These are phyloP conservation scores for Vipera ursinii DNA, from an alignment of 2,797 vertebrate genomes.

Conservation along the genomic window DNA sequence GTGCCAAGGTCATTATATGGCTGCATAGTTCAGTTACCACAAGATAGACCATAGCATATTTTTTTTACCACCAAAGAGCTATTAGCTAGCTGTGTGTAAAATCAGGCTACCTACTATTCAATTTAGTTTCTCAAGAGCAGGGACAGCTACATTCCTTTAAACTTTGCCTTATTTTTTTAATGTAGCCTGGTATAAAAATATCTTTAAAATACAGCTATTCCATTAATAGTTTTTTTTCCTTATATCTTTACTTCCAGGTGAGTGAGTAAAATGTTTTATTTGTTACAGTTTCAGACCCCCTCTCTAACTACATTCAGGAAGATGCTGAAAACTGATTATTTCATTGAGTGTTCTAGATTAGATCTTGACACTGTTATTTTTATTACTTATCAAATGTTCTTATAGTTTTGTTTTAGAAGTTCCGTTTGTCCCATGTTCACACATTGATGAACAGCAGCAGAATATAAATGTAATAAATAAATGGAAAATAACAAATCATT, in stretches of 20 bases:
- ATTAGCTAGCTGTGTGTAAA: not conserved
- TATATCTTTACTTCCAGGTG: not conserved
- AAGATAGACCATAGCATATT: not conserved
- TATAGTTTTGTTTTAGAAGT: not conserved
- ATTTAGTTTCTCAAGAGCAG: not conserved
- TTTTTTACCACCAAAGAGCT: not conserved
- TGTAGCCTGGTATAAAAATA: not conserved
- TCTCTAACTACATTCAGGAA: not conserved
- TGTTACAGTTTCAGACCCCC: not conserved
- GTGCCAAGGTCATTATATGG: not conserved
- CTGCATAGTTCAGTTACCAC: no score
- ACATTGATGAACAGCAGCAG: not conserved
- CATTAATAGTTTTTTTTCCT: not conserved
- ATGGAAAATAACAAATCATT: not conserved
- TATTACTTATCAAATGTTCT: not conserved
- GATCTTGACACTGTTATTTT: not conserved
- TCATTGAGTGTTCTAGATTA: not conserved
- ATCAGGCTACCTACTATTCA: not conserved
- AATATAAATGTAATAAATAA: not conserved
- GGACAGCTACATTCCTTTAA: not conserved
- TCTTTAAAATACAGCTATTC: not conserved
- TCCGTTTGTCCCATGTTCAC: not conserved
- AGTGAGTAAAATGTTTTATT: not conserved
- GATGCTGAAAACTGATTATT: not conserved
- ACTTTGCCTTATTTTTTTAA: not conserved